Evolutionary conservation across 2,113 vertebrate species (phyloP), one percentile per base, ranked within the genome.

Genomic region (Pituophis catenifer): DNA sequence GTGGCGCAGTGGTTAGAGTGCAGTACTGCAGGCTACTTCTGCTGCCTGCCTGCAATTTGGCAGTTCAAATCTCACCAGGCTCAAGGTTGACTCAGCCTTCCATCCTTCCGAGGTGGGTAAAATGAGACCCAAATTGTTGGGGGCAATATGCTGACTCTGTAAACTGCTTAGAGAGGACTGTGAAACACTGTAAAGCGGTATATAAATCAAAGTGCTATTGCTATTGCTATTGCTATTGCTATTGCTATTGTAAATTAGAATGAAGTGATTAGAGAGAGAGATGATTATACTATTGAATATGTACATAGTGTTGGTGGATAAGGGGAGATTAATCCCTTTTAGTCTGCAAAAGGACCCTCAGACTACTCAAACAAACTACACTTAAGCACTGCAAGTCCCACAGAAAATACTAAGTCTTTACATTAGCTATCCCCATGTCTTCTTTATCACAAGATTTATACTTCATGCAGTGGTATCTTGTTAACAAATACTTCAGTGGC

Each of bases 281-380:
- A 89, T 96, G 96, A 95, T 95, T 96, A 95, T 97, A 96, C 97
- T 97, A 97, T 96, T 97, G 97, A 98, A 97, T 97, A 97, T 97
- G 98, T 98, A 98, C 98, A 98, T 98, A 98, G 98, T 97, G 97
- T 98, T 55, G 97, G 97, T 98, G 98, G 98, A 98, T 98, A 98
- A 98, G 98, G 99, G 98, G 98, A 98, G 98, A 98, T 99, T 99
- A 99, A 99, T 99, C 99, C 98, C 98, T 98, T 99, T 99, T 99
- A 99, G 98, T 98, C 97, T 97, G 98, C 98, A 98, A 98, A 99
- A 98, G 98, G 99, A 99, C 97, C 98, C 98, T 98, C 97, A 96
- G 98, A 98, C 98, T 98, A 98, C 98, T 98, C 98, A 98, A 98
- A 98, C 98, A 98, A 98, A 98, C 98, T 98, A 98, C 98, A 98